Evolutionary conservation across 2,888 invertebrate species (phyloP).

Genomic region (Heteropelma amictum): DNA sequence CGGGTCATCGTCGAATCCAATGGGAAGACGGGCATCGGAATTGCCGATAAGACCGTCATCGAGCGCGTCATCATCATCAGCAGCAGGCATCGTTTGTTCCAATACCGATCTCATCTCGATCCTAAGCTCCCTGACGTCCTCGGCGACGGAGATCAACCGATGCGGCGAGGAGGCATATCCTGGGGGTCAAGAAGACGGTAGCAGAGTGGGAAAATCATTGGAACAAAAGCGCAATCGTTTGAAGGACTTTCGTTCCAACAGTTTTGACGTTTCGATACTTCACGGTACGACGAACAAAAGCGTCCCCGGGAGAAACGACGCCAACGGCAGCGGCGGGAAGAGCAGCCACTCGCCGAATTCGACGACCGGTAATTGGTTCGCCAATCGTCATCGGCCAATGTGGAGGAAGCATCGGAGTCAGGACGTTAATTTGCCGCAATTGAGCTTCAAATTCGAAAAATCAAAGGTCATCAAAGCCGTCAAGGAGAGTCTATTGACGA

Average conservation of each 20-base stretch:
- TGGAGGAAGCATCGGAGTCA: constrained; percentile 79
- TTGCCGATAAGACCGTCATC: constrained; percentile 79
- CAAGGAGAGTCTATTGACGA: constrained; percentile 75
- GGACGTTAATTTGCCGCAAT: constrained; percentile 79
- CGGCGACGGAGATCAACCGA: constrained; percentile 88
- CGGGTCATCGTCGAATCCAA: constrained; percentile 39
- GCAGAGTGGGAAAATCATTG: constrained; percentile 63
- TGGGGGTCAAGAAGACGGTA: constrained; percentile 56
- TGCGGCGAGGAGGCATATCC: constrained; percentile 77
- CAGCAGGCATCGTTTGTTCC: constrained; percentile 86
- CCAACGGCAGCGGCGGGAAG: neutral
- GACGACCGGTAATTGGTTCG: constrained; percentile 86
- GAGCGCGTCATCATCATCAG: constrained; percentile 76
- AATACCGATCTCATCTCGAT: constrained; percentile 90
- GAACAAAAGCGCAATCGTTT: constrained; percentile 81
- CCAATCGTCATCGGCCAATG: constrained; percentile 88
- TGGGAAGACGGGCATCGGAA: constrained; percentile 85
- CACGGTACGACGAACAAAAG: constrained; percentile 77
- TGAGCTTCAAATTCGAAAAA: constrained; percentile 83
- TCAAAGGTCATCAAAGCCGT: constrained; percentile 79
- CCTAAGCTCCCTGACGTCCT: constrained; percentile 88
- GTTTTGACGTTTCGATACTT: constrained; percentile 89
- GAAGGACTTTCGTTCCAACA: constrained; percentile 88
- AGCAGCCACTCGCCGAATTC: constrained; percentile 33
- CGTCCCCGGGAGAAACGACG: neutral